Conservation (phyloP, 2,888 invertebrate genomes). For the Germaria angustata region DNA sequence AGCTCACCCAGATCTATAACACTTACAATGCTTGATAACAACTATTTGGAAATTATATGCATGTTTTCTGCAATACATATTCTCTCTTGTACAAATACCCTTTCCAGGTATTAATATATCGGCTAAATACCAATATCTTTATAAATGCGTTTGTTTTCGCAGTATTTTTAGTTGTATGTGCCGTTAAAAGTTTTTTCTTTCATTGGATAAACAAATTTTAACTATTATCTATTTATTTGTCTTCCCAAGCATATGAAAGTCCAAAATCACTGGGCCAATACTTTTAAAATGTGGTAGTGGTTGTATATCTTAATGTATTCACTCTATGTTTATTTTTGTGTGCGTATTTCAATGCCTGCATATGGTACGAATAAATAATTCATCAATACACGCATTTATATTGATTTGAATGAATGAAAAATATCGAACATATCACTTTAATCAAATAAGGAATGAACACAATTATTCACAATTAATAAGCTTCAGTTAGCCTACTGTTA, state of each 20-base stretch:
- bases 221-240: slow-evolving; percentile 18
- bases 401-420: slow-evolving; percentile 1
- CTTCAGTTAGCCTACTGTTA: too few species aligned
- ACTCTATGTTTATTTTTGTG: background rate
- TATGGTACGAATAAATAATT: slow-evolving; percentile 12
- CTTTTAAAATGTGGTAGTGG: slow-evolving; percentile 30
- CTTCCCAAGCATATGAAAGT: slow-evolving; percentile 42
- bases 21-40: too few species aligned
- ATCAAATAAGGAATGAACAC: too few species aligned
- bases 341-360: background rate
- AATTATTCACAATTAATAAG: too few species aligned
- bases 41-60: too few species aligned
- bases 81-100: background rate
- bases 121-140: background rate
- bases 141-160: background rate
- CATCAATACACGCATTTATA: background rate
- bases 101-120: background rate
- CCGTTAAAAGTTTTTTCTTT: background rate
- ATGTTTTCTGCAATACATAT: too few species aligned
- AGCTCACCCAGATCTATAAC: too few species aligned
- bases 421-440: too few species aligned
- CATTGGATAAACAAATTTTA: background rate
- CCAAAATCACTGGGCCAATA: slow-evolving; percentile 56
- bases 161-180: background rate
- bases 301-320: background rate